Evolutionary conservation across 92 coral and sea anemone genomes (phyloP).

Genomic region (Epizoanthus stellaris): DNA sequence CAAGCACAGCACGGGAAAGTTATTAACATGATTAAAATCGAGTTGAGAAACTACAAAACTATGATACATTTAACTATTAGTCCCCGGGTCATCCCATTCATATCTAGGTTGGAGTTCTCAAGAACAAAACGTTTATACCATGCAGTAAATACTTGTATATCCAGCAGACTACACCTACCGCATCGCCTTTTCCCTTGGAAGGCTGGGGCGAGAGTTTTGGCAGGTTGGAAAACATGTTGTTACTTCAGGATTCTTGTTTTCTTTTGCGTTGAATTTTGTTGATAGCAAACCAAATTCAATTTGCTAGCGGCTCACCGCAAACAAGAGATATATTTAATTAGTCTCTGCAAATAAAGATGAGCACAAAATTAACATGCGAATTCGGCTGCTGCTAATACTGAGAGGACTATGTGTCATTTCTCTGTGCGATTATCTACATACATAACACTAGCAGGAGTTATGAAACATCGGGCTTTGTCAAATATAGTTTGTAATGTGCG

Average conservation of each 20-base stretch:
- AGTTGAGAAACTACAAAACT: too few relatives aligned
- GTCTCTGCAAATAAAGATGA: background rate
- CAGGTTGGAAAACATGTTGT: constrained; percentile 12
- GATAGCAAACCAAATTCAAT: constrained; percentile 10
- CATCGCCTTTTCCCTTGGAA: constrained; percentile 1
- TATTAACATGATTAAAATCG: too few relatives aligned
- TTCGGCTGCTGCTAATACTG: too few relatives aligned
- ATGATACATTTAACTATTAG: too few relatives aligned
- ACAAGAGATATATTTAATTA: background rate
- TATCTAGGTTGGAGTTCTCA: background rate
- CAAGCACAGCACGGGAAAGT: too few relatives aligned
- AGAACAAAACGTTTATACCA: background rate
- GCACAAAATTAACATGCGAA: too few relatives aligned
- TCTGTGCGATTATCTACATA: too few relatives aligned
- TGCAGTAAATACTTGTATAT: background rate
- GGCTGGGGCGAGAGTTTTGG: background rate
- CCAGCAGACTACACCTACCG: background rate
- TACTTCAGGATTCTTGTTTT: constrained; percentile 5
- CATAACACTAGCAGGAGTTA: too few relatives aligned
- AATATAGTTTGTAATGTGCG: too few relatives aligned
- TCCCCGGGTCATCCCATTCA: background rate
- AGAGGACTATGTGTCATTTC: too few relatives aligned
- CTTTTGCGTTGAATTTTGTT: background rate
- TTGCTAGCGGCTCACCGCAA: constrained; percentile 6
- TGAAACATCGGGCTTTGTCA: too few relatives aligned